phyloP scores from a whole-genome alignment of 2,113 vertebrate genomes.

The Pholis gunnellus region DNA sequence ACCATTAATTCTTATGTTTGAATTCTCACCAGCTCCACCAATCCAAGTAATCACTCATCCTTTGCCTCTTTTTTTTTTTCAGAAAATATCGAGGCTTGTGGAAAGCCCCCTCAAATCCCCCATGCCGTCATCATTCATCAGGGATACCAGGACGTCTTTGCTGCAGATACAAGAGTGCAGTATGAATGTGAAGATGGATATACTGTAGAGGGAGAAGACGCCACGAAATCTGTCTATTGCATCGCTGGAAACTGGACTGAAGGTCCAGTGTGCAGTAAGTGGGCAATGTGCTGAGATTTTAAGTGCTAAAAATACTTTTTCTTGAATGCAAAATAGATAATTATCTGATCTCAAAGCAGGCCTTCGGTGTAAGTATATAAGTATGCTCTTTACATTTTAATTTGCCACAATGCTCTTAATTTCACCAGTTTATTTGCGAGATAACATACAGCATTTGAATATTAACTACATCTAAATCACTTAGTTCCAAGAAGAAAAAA shows the following conservation, averaged over 20 bases:
- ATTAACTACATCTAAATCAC: not conserved
- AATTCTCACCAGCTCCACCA: not conserved
- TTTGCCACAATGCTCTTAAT: not conserved
- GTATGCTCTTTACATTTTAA: not conserved
- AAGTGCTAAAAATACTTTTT: not conserved
- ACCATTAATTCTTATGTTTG: not conserved
- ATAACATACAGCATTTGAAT: not conserved
- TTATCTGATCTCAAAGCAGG: not conserved
- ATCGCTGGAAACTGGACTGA: accelerated
- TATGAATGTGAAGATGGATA: constrained; percentile 62
- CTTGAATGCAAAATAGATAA: not conserved
- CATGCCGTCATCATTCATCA: constrained; percentile 48
- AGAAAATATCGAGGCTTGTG: not conserved
- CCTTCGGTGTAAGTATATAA: not conserved
- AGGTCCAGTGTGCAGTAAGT: constrained; percentile 42
- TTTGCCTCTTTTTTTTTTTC: constrained; percentile 1
- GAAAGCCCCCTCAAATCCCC: constrained; percentile 31
- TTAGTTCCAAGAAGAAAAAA: not conserved
- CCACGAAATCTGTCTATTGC: not conserved
- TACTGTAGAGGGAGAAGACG: accelerated
- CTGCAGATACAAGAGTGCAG: accelerated
- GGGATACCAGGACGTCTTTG: constrained; percentile 38
- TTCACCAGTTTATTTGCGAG: not conserved
- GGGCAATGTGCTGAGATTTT: not conserved
- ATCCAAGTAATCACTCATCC: not conserved